A percentile compares a stretch with the other conserved stretches of the same genome.
These are phyloP conservation scores for Caligus rogercresseyi DNA, from an alignment of 1,140 invertebrate species.

Conservation along the genomic window DNA sequence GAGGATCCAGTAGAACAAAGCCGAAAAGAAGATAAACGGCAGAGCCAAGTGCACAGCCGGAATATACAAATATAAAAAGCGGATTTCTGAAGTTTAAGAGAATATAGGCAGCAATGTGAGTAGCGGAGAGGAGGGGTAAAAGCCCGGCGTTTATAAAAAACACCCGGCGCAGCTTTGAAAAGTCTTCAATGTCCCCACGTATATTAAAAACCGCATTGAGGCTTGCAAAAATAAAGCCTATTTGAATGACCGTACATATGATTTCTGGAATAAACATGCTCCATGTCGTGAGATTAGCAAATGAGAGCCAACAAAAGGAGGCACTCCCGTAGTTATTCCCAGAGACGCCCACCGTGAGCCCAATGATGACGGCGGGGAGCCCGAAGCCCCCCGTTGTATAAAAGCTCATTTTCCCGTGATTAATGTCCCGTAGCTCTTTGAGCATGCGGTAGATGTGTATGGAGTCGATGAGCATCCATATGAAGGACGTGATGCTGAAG, in stretches of 20 bases:
- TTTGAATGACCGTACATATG: conserved; percentile 50
- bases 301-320: conserved; percentile 77
- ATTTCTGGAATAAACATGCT: conserved; percentile 68
- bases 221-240: conserved; percentile 60
- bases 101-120: conserved; percentile 1
- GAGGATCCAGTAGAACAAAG: not conserved
- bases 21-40: not conserved
- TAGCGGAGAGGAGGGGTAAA: conserved; percentile 14
- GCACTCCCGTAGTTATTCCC: conserved; percentile 87
- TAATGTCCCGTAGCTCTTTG: conserved; percentile 85
- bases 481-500: conserved; percentile 68
- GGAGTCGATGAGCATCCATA: conserved; percentile 77
- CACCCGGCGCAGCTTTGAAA: conserved; percentile 57
- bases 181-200: conserved; percentile 71
- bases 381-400: conserved; percentile 89
- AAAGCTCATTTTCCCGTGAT: conserved; percentile 81
- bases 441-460: conserved; percentile 84
- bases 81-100: conserved; percentile 1
- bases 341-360: conserved; percentile 69
- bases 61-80: not conserved
- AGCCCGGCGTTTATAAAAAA: conserved; percentile 17
- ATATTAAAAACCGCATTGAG: conserved; percentile 73
- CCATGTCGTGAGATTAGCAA: conserved; percentile 79
- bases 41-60: not conserved
- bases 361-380: conserved; percentile 76